Evolutionary conservation across 2,888 invertebrate genomes (phyloP).

Genomic region (Ennomos quercinarius): DNA sequence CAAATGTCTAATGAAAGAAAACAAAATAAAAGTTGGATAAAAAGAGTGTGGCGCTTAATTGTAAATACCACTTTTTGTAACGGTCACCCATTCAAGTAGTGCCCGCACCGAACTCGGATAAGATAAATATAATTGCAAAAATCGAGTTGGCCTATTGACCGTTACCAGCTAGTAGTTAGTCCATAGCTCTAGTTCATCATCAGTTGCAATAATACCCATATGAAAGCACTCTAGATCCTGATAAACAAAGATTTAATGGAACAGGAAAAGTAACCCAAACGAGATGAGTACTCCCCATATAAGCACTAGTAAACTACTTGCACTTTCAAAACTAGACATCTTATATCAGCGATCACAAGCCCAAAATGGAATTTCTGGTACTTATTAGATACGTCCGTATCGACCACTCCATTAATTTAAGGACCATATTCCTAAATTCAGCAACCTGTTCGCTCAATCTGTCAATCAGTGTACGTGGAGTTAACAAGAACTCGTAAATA

Average conservation of each 20-base stretch:
- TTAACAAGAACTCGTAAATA: slow-evolving; percentile 64
- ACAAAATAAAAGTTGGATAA: too few species aligned
- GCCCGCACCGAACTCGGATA: too few species aligned
- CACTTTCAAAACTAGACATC: slow-evolving; percentile 26
- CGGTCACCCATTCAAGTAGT: too few species aligned
- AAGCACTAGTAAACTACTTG: slow-evolving; percentile 16
- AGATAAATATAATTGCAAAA: too few species aligned
- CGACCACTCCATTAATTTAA: slow-evolving; percentile 41
- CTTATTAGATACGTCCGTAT: slow-evolving; percentile 44
- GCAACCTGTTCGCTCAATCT: slow-evolving; percentile 52
- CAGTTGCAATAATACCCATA: neutral
- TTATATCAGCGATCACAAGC: slow-evolving; percentile 25
- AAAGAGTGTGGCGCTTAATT: too few species aligned
- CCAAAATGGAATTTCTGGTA: slow-evolving; percentile 40
- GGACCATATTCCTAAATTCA: slow-evolving; percentile 50
- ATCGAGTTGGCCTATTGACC: too few species aligned
- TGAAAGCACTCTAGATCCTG: slow-evolving; percentile 3
- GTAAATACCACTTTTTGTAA: too few species aligned
- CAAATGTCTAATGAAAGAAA: too few species aligned
- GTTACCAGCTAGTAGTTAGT: too few species aligned
- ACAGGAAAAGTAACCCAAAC: slow-evolving; percentile 14
- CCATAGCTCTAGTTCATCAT: too few species aligned
- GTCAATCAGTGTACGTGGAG: slow-evolving; percentile 54
- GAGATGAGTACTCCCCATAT: slow-evolving; percentile 22
- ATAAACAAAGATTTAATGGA: slow-evolving; percentile 3